These are phyloP conservation scores for Parthenolecanium corni DNA, from an alignment of 2,888 invertebrate genomes.

Conservation along the genomic window DNA sequence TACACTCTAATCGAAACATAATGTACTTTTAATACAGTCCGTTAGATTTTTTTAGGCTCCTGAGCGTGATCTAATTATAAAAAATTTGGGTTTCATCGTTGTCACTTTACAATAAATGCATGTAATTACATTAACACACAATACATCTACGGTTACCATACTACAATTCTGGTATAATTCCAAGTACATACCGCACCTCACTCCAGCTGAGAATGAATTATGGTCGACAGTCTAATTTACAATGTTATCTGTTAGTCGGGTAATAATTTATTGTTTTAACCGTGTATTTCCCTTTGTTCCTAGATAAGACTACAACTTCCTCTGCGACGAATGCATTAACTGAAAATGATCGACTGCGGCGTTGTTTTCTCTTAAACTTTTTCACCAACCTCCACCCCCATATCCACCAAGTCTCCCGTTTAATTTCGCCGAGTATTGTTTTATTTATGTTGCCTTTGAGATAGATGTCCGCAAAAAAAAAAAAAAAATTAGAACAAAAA, in stretches of 20 bases:
- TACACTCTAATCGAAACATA: too few species aligned
- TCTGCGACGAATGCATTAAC: constrained; percentile 27
- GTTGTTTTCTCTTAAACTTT: background rate
- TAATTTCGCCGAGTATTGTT: background rate
- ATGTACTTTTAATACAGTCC: too few species aligned
- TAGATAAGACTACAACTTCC: constrained; percentile 26
- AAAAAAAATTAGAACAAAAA: too few species aligned
- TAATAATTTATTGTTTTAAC: constrained; percentile 24
- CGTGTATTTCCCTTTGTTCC: constrained; percentile 22
- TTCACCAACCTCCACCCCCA: background rate
- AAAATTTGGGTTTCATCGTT: background rate
- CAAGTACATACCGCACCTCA: constrained; percentile 8
- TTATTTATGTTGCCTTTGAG: background rate
- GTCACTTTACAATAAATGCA: background rate
- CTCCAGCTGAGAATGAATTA: constrained; percentile 21
- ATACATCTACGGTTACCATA: constrained; percentile 6
- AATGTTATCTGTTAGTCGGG: constrained; percentile 26
- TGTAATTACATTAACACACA: constrained; percentile 27
- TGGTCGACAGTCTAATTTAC: constrained; percentile 27
- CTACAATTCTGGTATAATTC: constrained; percentile 27
- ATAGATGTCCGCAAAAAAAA: background rate
- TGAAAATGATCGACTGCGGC: constrained; percentile 5
- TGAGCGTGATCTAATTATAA: background rate
- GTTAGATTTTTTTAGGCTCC: background rate
- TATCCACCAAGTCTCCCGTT: too few species aligned